Base-by-base conservation (phyloP, 2,113 vertebrate species). In the Ophiodon elongatus region DNA sequence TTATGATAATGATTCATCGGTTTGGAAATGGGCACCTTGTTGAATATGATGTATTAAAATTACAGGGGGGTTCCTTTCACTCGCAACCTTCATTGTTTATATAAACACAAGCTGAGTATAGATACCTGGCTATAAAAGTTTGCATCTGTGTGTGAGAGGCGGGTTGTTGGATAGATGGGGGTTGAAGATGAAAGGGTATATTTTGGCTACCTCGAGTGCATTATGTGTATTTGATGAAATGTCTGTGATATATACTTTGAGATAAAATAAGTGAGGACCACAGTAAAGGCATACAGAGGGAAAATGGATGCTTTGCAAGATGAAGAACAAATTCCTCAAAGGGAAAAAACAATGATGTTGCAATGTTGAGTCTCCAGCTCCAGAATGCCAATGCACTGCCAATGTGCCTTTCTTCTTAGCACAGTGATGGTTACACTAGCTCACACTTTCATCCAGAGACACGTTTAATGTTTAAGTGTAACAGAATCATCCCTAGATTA, bases 1-100 rank as follows among this genome's bases (percentile, higher is more conserved):
- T 77, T 81, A 85, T 80, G 83, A 21, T 60, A 54, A 81, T 77
- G 72, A 73, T 77, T 72, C 73, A 57, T 73, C 37, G 39, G 45
- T 21, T 80, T 59, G 31, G 31, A 85, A 71, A 76, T 59, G 57
- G 70, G 71, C n/a, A 39, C 31, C 39, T 65, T 56, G 57, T 62
- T 73, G 27, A 78, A 41, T 56, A 60, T 69, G 29, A 63, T 68
- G 54, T 66, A 65, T 65, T 65, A 15, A 76, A 76, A 76, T 75
- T 37, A 39, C 45, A 45, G 41, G 19, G n/a, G 8, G 45, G 63
- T 35, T 45, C 66, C 39, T 78, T 9, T 76, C 9, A 79, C 57
- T 23, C 13, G 27, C 43, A 5, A 45, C 14, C 43, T 45, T 45
- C 35, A 71, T 23, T 4, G 27, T 65, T 59, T 77, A 68, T 45